A percentile compares a stretch with the other conserved stretches of the same genome.
These are phyloP conservation scores for Drosophila birchii DNA, from an alignment of 2,888 invertebrate species.

Conservation along the genomic window DNA sequence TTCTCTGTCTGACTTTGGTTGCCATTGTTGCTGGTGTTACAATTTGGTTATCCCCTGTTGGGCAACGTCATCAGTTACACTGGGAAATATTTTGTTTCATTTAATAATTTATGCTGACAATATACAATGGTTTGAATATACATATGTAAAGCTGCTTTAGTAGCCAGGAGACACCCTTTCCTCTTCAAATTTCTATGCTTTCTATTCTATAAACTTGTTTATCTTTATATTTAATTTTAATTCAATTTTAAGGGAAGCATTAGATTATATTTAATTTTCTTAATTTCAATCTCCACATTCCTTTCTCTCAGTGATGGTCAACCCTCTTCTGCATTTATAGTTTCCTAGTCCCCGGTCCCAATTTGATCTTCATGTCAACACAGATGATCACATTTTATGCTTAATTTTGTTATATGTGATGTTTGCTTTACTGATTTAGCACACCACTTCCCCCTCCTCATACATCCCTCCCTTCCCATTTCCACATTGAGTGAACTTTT, in stretches of 20 bases:
- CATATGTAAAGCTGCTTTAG: no score
- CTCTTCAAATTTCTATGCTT: no score
- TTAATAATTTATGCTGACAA: no score
- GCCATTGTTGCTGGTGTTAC: conserved; percentile 68
- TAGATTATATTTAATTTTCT: background rate
- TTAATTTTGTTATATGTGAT: conserved; percentile 64
- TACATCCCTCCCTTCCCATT: background rate
- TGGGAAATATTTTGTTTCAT: background rate
- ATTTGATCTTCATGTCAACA: conserved; percentile 84
- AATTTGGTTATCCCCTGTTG: conserved; percentile 71
- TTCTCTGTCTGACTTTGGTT: conserved; percentile 39
- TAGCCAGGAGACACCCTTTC: no score
- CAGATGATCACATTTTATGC: conserved; percentile 85
- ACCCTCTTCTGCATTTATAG: conserved; percentile 32
- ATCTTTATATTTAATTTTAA: no score
- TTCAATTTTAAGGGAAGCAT: no score
- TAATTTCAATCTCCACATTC: background rate
- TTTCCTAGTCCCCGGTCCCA: conserved; percentile 38
- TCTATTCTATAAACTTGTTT: no score
- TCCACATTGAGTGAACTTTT: conserved; percentile 24
- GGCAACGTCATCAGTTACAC: conserved; percentile 38
- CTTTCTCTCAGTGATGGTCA: conserved; percentile 10
- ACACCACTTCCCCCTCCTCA: conserved; percentile 11
- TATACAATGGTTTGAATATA: no score
- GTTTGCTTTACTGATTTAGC: conserved; percentile 71